Percentiles rank a stretch among this genome's conserved stretches.
These are phyloP conservation scores for Sphaerophoria taeniata DNA, from an alignment of 2,888 invertebrate genomes.

Conservation along the genomic window DNA sequence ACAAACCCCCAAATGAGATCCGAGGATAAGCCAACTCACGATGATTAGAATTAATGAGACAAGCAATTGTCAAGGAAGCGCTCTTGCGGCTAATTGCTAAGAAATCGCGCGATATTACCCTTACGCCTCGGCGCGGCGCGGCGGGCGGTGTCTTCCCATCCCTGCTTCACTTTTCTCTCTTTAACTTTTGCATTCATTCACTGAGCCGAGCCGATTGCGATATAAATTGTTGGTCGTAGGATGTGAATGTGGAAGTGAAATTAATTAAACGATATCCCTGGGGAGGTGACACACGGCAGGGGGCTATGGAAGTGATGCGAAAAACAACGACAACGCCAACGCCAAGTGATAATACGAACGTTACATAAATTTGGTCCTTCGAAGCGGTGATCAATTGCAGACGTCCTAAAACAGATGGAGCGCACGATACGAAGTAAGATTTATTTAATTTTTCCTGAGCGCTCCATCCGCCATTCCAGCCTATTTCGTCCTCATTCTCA, in stretches of 20 bases:
- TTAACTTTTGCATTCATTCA: slow-evolving; percentile 68
- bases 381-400: slow-evolving; percentile 65
- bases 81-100: slow-evolving; percentile 73
- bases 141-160: neutral
- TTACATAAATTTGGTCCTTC: slow-evolving; percentile 49
- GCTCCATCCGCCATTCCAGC: neutral
- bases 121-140: neutral
- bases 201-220: slow-evolving; percentile 55
- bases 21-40: slow-evolving; percentile 72
- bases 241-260: slow-evolving; percentile 16
- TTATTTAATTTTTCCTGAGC: slow-evolving; percentile 48
- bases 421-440: slow-evolving; percentile 43
- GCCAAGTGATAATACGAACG: slow-evolving; percentile 34
- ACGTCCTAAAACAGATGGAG: slow-evolving; percentile 47
- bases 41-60: slow-evolving; percentile 75
- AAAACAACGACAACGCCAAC: neutral
- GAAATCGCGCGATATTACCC: slow-evolving; percentile 70
- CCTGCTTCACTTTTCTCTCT: slow-evolving; percentile 14
- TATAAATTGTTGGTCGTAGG: neutral
- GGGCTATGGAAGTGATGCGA: neutral
- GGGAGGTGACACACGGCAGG: neutral
- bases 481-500: neutral
- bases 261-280: slow-evolving; percentile 68
- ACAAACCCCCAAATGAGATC: slow-evolving; percentile 62
- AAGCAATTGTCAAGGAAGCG: slow-evolving; percentile 74